Conservation (phyloP, 2,797 vertebrate species). For the Xenentodon cancila region DNA sequence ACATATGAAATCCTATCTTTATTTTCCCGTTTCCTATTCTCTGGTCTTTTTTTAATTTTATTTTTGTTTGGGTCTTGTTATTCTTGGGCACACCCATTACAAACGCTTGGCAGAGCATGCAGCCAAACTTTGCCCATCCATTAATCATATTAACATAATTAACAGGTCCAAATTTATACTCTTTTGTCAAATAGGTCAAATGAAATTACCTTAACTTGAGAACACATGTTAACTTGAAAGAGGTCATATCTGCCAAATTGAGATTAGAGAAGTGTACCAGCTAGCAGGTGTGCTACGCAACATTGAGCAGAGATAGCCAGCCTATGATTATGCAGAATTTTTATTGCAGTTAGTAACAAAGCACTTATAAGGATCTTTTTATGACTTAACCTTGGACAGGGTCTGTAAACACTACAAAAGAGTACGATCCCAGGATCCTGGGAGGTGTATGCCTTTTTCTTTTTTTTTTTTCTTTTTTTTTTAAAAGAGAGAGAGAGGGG, state of each 20-base stretch:
- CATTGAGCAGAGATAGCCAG: slow-evolving; percentile 74
- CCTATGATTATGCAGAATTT: slow-evolving; percentile 78
- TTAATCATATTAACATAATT: slow-evolving; percentile 51
- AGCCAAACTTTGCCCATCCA: slow-evolving; percentile 50
- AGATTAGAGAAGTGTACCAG: slow-evolving; percentile 81
- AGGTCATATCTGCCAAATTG: slow-evolving; percentile 83
- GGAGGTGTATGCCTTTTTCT: slow-evolving; percentile 75
- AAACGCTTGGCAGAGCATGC: slow-evolving; percentile 62
- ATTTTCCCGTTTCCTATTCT: slow-evolving; percentile 67
- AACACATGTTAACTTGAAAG: slow-evolving; percentile 71
- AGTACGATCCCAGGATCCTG: slow-evolving; percentile 63
- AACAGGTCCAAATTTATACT: slow-evolving; percentile 64
- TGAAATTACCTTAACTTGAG: slow-evolving; percentile 72
- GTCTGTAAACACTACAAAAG: slow-evolving; percentile 75
- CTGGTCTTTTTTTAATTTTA: slow-evolving; percentile 19
- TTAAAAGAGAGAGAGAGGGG: neutral
- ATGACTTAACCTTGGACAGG: slow-evolving; percentile 66
- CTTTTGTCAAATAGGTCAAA: slow-evolving; percentile 71
- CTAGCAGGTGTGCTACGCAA: slow-evolving; percentile 71
- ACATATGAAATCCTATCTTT: slow-evolving; percentile 69
- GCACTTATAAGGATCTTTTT: slow-evolving; percentile 77
- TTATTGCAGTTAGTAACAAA: slow-evolving; percentile 75
- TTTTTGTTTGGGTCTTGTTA: slow-evolving; percentile 41
- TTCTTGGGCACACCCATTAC: slow-evolving; percentile 66
- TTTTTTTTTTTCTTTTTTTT: no score